Conservation (phyloP, 2,113 vertebrate genomes). For the Fregetta grallaria region DNA sequence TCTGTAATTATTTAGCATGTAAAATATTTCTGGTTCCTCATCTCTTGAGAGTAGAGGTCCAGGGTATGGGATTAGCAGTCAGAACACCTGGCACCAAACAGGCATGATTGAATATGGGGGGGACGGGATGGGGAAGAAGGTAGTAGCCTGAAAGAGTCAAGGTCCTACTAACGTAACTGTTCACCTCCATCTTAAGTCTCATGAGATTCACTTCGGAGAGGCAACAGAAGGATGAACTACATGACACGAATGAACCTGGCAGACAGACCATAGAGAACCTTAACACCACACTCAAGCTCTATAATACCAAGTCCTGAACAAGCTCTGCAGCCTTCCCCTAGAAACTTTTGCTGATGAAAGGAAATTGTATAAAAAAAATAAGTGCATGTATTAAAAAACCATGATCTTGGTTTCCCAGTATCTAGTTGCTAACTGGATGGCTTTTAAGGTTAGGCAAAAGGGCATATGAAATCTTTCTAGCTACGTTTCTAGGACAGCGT, state of each 20-base stretch:
- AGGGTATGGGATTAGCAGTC: neutral
- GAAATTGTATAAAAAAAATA: neutral
- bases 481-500: neutral
- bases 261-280: neutral
- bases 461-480: neutral
- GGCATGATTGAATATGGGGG: neutral
- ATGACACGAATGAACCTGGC: neutral
- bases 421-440: neutral
- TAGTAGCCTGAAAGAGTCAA: neutral
- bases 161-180: neutral
- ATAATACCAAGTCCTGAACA: neutral
- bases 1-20: neutral
- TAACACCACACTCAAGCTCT: neutral
- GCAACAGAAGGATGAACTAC: neutral
- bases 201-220: neutral
- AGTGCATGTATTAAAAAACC: neutral
- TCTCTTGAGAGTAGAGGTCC: neutral
- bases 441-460: neutral
- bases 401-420: neutral
- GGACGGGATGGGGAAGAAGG: accelerated
- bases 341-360: neutral
- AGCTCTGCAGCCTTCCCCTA: neutral
- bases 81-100: neutral
- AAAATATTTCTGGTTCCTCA: neutral
- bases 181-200: neutral